These are phyloP conservation scores for Lepidochrysops patricia DNA, from an alignment of 2,888 invertebrate species.

Conservation along the genomic window DNA sequence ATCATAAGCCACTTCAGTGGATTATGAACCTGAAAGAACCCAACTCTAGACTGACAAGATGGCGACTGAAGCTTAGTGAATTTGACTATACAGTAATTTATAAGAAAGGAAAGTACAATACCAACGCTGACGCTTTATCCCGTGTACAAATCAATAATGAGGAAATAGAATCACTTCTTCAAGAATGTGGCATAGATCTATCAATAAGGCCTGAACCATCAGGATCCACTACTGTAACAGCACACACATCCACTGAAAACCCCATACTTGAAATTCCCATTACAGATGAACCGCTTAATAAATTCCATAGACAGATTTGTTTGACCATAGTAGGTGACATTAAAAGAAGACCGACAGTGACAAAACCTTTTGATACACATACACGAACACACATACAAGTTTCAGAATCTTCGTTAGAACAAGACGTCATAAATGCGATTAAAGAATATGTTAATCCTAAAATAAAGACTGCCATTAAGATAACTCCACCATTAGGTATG, in stretches of 20 bases:
- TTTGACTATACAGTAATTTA: conserved; percentile 9
- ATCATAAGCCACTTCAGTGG: conserved; percentile 23
- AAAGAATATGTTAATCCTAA: conserved; percentile 24
- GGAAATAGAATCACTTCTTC: background rate
- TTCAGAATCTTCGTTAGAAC: conserved; percentile 20
- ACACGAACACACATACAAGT: conserved; percentile 18
- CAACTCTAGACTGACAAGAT: conserved; percentile 16
- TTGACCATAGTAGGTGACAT: conserved; percentile 10
- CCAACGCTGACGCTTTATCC: too few species aligned
- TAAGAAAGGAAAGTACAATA: background rate
- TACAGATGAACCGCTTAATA: background rate
- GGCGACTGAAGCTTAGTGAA: conserved; percentile 10
- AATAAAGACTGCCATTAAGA: conserved; percentile 25
- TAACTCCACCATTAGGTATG: conserved; percentile 23
- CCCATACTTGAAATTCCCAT: background rate
- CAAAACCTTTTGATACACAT: conserved; percentile 23
- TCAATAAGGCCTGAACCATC: too few species aligned
- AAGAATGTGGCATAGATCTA: background rate
- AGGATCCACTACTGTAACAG: background rate
- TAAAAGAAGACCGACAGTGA: conserved; percentile 16
- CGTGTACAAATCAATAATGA: conserved; percentile 12
- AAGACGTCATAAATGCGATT: conserved; percentile 17
- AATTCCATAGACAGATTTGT: background rate
- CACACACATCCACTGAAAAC: background rate
- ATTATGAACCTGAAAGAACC: conserved; percentile 38